Base-by-base conservation (phyloP, 2,113 vertebrate species). In the Sorex fumeus region DNA sequence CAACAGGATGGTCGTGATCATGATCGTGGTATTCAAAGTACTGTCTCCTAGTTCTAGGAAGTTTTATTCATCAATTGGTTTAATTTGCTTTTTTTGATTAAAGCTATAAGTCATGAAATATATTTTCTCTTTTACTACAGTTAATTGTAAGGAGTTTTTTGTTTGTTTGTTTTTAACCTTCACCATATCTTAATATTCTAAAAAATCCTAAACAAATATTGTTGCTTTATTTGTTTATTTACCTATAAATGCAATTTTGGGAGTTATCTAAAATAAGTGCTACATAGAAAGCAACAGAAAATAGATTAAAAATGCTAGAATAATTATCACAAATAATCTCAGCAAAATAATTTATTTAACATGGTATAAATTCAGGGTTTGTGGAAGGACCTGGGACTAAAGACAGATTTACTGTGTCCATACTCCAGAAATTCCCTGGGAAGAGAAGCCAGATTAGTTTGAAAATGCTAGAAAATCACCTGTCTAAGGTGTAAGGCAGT, bases 81-180 rank as follows among this genome's bases (percentile, higher is more conserved):
- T 79, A 87, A 79, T 70, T 81, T 87, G 81, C 53, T 82, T 86
- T 60, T 91, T 94, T 87, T 84, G 12, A 93, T 60, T 71, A 80
- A 69, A 84, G 43, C 8, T 81, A 43, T 57, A 85, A 93, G n/a
- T 23, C 91, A 64, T 47, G 10, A 90, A 80, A 74, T 83, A 36
- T 88, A 8, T 82, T 86, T 84, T 45, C 36, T 66, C 36, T 92
- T 86, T 93, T 53, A 91, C 6, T 74, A 28, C 1, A 60, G 1
- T 67, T 71, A 93, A 75, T 53, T 53, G 13, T 10, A 53, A 40
- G 40, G 40, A 40, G 40, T 4, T 40, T 40, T 40, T 40, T 40
- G 40, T 40, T 40, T 40, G 40, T n/a, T 12, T 91, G 82, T 66
- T 87, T 28, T 27, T 7, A 64, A 64, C 8, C 8, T 64, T 64